A percentile compares a stretch with the other conserved stretches of the same genome.
Conservation (phyloP, 1,140 invertebrate species). For the Leptinotarsa lineolata region DNA sequence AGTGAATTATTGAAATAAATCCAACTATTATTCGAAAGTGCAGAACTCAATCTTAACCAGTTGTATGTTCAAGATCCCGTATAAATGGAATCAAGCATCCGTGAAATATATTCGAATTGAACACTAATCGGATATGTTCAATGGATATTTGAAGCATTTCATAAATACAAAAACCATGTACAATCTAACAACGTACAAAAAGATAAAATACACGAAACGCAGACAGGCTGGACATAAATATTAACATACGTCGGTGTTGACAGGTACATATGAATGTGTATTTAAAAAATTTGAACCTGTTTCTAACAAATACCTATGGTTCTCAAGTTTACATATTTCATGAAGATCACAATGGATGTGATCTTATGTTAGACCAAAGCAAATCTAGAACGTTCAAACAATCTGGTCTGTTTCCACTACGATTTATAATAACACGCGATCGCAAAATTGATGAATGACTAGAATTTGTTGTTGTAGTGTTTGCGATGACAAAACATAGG, state of each 20-base stretch:
- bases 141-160: neutral
- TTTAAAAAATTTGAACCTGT: neutral
- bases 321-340: neutral
- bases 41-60: no score
- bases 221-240: neutral
- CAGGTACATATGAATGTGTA: neutral
- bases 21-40: no score
- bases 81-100: no score
- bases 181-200: neutral
- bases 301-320: neutral
- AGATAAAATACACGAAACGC: neutral
- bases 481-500: neutral
- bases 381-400: neutral
- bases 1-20: no score
- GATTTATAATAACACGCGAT: neutral
- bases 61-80: no score
- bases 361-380: neutral
- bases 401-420: neutral
- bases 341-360: neutral
- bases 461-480: neutral
- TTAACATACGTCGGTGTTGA: neutral
- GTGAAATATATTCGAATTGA: no score
- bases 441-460: neutral
- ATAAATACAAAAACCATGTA: neutral
- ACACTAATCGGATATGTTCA: neutral